Evolutionary conservation across 2,888 invertebrate genomes (phyloP).

Genomic region (Agrochola macilenta): DNA sequence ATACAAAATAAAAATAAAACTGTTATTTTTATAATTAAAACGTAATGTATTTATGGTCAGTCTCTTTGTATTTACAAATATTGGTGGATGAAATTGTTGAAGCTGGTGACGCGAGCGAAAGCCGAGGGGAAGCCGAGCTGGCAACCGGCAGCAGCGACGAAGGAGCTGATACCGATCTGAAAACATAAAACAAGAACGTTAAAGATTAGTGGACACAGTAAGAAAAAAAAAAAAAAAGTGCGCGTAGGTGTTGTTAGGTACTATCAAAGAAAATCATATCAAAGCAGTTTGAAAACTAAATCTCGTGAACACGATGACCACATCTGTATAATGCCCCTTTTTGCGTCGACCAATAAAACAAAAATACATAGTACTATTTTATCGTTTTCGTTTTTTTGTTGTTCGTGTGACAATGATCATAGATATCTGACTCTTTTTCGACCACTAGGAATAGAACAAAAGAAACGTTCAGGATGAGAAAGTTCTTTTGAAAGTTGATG

Average conservation of each 20-base stretch:
- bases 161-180: conserved; percentile 81
- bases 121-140: conserved; percentile 78
- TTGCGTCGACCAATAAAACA: no score
- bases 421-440: no score
- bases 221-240: background rate
- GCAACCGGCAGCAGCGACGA: conserved; percentile 75
- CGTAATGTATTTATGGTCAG: conserved; percentile 12
- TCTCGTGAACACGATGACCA: no score
- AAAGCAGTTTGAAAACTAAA: no score
- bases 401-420: no score
- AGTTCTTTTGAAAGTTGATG: no score
- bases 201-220: background rate
- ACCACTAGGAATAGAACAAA: no score
- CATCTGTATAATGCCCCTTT: no score
- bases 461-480: no score
- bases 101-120: conserved; percentile 79
- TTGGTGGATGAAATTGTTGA: conserved; percentile 73
- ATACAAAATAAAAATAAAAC: background rate
- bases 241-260: background rate
- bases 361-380: no score
- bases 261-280: no score
- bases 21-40: background rate
- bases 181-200: conserved; percentile 9
- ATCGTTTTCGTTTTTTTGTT: no score
- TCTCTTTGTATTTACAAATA: conserved; percentile 62